Evolutionary conservation across 2,888 invertebrate species (phyloP).

Genomic region (Alloscopus bannaensis): DNA sequence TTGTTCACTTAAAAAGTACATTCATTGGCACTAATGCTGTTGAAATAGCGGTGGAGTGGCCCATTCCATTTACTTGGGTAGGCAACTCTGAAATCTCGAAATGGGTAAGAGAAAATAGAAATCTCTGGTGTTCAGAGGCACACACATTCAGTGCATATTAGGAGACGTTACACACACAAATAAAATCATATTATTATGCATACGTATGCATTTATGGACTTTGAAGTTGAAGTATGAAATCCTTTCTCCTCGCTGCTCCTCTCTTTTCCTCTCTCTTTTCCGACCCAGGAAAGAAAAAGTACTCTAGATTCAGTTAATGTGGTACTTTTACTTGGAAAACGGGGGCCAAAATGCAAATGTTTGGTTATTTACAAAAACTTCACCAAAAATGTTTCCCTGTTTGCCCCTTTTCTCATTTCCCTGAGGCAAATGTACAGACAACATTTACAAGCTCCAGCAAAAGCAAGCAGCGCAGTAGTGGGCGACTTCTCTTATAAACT

Average conservation of each 20-base stretch:
- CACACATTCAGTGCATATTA: conserved; percentile 9
- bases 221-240: conserved; percentile 33
- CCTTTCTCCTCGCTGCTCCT: neutral
- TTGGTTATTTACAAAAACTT: conserved; percentile 62
- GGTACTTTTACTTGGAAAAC: conserved; percentile 38
- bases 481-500: no score
- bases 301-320: conserved; percentile 29
- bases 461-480: neutral
- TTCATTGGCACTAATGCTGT: conserved; percentile 45
- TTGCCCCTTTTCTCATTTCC: conserved; percentile 52
- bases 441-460: neutral
- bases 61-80: conserved; percentile 33
- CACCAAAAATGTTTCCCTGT: conserved; percentile 46
- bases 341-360: conserved; percentile 59
- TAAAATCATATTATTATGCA: conserved; percentile 41
- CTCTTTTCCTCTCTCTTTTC: conserved; percentile 9
- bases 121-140: conserved; percentile 39
- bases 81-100: neutral
- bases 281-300: conserved; percentile 6
- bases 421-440: conserved; percentile 31
- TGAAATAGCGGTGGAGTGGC: conserved; percentile 21
- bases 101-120: conserved; percentile 31
- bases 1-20: conserved; percentile 48
- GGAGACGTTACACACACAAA: conserved; percentile 29
- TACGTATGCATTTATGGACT: conserved; percentile 34